phyloP scores from a whole-genome alignment of 2,113 vertebrate species.

The Symphodus melops region DNA sequence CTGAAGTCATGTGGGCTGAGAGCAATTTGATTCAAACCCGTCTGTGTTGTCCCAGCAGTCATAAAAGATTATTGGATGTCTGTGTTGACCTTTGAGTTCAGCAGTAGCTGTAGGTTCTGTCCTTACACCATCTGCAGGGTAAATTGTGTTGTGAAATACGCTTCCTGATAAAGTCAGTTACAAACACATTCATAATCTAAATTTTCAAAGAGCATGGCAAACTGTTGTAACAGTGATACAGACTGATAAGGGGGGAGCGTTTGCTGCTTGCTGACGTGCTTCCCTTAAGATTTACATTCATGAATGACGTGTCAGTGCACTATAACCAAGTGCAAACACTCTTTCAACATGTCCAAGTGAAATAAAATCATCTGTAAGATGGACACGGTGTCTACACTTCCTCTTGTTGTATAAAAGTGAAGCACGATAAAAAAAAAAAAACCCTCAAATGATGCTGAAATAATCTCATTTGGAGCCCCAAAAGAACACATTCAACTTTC shows the following conservation, averaged over 20 bases:
- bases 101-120: slow-evolving; percentile 33
- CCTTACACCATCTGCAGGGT: not conserved
- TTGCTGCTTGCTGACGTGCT: too few species aligned
- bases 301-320: slow-evolving; percentile 1
- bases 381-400: too few species aligned
- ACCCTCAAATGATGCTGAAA: too few species aligned
- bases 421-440: too few species aligned
- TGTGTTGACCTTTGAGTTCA: slow-evolving; percentile 72
- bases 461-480: too few species aligned
- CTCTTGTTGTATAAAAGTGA: too few species aligned
- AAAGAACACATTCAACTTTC: too few species aligned
- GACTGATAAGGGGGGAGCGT: slow-evolving; percentile 27
- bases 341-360: not conserved
- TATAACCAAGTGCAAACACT: not conserved
- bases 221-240: slow-evolving; percentile 22
- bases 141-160: slow-evolving; percentile 41
- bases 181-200: slow-evolving; percentile 23
- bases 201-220: slow-evolving; percentile 13
- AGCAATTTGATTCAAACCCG: slow-evolving; percentile 26
- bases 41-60: slow-evolving; percentile 18
- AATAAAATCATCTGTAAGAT: not conserved
- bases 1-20: slow-evolving; percentile 3
- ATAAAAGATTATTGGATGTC: slow-evolving; percentile 63
- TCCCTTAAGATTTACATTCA: not conserved
- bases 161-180: slow-evolving; percentile 50